Base-by-base conservation (phyloP, 2,113 vertebrate species). In the Lampris incognitus region DNA sequence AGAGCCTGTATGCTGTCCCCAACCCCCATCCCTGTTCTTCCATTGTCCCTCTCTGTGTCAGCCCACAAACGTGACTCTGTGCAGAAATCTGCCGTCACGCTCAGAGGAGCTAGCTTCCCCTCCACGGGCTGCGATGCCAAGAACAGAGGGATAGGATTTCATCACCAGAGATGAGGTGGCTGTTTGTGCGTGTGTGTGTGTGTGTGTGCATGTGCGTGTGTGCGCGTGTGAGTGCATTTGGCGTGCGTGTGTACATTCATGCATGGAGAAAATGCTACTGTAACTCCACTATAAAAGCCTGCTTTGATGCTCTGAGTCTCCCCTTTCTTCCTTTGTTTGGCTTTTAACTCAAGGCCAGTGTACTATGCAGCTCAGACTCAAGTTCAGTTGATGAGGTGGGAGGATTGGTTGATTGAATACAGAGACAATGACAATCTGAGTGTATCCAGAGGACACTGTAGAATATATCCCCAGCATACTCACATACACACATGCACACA, bases 21-120 rank as follows among this genome's bases (percentile, higher is more conserved):
- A 69, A 40, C 80, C 85, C 68, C 82, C 66, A 57, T 71, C 69
- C n/a, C 74, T 85, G 60, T 82, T 81, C 83, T 86, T 74, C 65
- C 74, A 79, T 82, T 87, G 79, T 89, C 72, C 76, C 59, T 13
- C 61, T 70, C 37, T 0, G 37, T 54, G 42, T 72, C 24, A 0
- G 68, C 71, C 79, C 54, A 59, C 65, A 50, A 76, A 81, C 9
- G 49, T 79, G 72, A 79, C 84, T 83, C 69, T 60, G 74, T 66
- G 77, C 79, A 63, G 61, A 70, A 56, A 77, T 69, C 66, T 56
- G 74, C 58, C 79, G 52, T 76, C 69, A 9, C 36, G 50, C 64
- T 59, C 57, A 37, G 36, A 9, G 37, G 61, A 51, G 46, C 44
- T 11, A 50, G 39, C 8, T 51, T 74, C 62, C 82, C 71, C 58